Conservation (phyloP, 2,888 invertebrate species). For the Lycophotia porphyrea region DNA sequence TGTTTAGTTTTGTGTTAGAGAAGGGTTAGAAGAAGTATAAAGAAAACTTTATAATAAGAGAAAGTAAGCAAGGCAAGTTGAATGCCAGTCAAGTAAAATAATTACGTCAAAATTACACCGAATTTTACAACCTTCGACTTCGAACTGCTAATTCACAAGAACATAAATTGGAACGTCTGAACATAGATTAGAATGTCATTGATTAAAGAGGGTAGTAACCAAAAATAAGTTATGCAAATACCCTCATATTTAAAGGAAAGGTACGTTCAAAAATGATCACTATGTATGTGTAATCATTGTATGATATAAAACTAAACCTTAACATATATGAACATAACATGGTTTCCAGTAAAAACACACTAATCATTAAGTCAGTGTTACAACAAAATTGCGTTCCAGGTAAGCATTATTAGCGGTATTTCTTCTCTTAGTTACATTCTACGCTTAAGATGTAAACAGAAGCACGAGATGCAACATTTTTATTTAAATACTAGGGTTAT, state of each 20-base stretch:
- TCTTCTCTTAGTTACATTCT: background rate
- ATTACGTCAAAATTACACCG: constrained; percentile 3
- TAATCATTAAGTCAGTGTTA: background rate
- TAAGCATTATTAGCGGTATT: background rate
- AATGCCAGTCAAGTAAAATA: constrained; percentile 29
- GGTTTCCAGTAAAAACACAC: background rate
- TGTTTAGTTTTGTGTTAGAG: constrained; percentile 11
- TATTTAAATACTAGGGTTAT: background rate
- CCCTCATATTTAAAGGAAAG: background rate
- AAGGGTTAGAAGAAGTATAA: constrained; percentile 40
- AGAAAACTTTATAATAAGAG: constrained; percentile 26
- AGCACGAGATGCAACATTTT: background rate
- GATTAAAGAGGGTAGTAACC: constrained; percentile 15
- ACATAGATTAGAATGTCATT: background rate
- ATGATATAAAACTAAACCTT: background rate
- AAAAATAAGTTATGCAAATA: background rate
- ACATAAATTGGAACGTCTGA: background rate
- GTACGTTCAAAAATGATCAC: constrained; percentile 5
- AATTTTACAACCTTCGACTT: constrained; percentile 3
- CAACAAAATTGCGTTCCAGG: constrained; percentile 8
- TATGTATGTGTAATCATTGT: background rate
- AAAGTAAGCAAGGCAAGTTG: background rate
- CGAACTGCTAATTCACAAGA: constrained; percentile 14
- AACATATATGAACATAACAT: background rate
- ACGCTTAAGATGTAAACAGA: background rate